Evolutionary conservation across 2,113 vertebrate genomes (phyloP), one percentile per base, ranked within the genome.

Genomic region (Lepus timidus): DNA sequence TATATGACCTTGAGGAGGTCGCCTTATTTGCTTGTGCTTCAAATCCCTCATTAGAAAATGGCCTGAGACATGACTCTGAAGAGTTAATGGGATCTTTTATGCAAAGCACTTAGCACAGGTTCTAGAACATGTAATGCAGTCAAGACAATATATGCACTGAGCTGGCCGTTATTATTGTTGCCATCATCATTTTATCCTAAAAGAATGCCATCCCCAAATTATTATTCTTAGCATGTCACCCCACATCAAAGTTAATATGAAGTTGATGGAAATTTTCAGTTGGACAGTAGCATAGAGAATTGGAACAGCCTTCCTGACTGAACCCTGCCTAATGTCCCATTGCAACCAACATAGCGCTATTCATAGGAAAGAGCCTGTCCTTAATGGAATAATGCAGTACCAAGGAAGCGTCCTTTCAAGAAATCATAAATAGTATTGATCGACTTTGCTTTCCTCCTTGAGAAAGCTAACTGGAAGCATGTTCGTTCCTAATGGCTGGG

Each of bases 391-490:
- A 64, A 52, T 25, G 16, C 2, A 2, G 11, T 23, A 90, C 31
- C 49, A 68, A 89, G 82, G 55, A 96, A 90, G 58, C 1, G 0
- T 91, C 27, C 91, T 86, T 95, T 93, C 64, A 89, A 95, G 95
- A 96, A 97, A 96, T 94, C 3, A 79, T 83, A 95, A 96, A 83
- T 93, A 62, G 1, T 23, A 93, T 94, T 80, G 71, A 88, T 97
- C 92, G 93, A 7, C 39, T 96, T 95, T 96, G 39, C 83, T 92
- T 75, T 85, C 67, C 84, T 83, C 39, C 17, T 65, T 27, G 9
- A 87, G 81, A 91, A 96, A 85, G 36, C 78, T 95, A 44, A 85
- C 64, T 88, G 78, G 88, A 96, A 97, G 88, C 29, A 67, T 74
- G 36, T 93, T 81, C 29, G 0, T 9, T 94, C 70, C 36, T 95